A percentile compares a stretch with the other conserved stretches of the same genome.
These are phyloP conservation scores for Dendrocincla fuliginosa DNA, from an alignment of 2,797 vertebrate species.

Conservation along the genomic window DNA sequence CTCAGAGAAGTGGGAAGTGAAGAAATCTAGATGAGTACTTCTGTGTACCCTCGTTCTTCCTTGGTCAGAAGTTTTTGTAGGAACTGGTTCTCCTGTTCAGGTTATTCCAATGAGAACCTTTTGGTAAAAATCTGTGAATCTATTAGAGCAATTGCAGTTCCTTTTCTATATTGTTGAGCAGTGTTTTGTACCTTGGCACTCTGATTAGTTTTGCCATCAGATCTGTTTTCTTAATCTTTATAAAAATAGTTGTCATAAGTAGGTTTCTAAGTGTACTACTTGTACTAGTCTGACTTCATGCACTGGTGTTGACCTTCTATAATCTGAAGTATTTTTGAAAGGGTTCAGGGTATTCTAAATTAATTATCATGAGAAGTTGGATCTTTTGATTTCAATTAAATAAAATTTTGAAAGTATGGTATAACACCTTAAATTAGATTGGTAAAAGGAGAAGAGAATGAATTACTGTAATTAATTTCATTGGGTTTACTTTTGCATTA, in stretches of 20 bases:
- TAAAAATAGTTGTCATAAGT: neutral
- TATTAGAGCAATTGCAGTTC: neutral
- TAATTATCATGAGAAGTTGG: neutral
- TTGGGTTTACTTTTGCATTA: neutral
- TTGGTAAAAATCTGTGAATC: neutral
- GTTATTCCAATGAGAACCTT: neutral
- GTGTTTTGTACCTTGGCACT: neutral
- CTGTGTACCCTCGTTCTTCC: neutral
- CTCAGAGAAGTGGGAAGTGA: neutral
- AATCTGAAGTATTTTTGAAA: constrained; percentile 1
- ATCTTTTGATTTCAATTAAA: neutral
- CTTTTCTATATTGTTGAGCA: neutral
- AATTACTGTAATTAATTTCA: neutral
- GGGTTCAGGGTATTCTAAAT: neutral
- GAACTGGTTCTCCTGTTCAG: neutral
- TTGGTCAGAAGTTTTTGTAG: neutral
- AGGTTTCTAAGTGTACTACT: neutral
- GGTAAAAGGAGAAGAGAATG: neutral
- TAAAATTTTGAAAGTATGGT: neutral
- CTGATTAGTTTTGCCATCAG: neutral
- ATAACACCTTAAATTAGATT: neutral
- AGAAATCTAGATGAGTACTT: neutral
- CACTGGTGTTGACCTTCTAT: neutral
- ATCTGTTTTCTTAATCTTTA: neutral
- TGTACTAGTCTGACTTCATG: neutral